phyloP scores from a whole-genome alignment of 2,888 invertebrate genomes.

The Notodonta dromedarius region DNA sequence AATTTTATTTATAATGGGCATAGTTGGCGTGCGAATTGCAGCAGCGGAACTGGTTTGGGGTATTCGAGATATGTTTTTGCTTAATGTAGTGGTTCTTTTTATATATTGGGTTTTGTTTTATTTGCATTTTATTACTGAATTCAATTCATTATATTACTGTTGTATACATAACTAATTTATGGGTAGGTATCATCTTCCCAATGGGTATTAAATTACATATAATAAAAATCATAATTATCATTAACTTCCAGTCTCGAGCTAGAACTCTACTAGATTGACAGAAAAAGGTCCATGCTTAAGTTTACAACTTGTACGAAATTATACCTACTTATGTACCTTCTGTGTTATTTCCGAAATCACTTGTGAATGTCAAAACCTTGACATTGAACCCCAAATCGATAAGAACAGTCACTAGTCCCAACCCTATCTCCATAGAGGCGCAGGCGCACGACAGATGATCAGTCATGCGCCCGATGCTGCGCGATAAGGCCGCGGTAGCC shows the following conservation, averaged over 20 bases:
- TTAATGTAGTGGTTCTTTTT: background rate
- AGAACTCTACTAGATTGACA: too few relatives aligned
- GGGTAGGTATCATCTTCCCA: too few relatives aligned
- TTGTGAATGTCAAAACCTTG: conserved; percentile 7
- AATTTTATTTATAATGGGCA: background rate
- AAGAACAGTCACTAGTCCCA: conserved; percentile 38
- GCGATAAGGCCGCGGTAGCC: conserved; percentile 81
- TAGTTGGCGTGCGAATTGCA: background rate
- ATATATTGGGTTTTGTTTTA: background rate
- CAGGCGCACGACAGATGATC: conserved; percentile 83
- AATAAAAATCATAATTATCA: too few relatives aligned
- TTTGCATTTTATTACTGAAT: too few relatives aligned
- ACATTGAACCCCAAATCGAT: conserved; percentile 26
- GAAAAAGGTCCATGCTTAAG: too few relatives aligned
- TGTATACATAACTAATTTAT: too few relatives aligned
- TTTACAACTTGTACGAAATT: too few relatives aligned
- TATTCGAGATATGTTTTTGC: background rate
- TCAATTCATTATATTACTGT: too few relatives aligned
- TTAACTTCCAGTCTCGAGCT: too few relatives aligned
- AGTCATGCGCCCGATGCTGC: conserved; percentile 82
- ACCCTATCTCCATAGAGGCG: conserved; percentile 69
- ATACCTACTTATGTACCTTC: too few relatives aligned
- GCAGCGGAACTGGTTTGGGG: background rate
- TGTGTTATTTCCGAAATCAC: background rate
- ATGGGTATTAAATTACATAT: too few relatives aligned